Conservation (phyloP, 1,140 invertebrate species). For the Antheraea mylitta region DNA sequence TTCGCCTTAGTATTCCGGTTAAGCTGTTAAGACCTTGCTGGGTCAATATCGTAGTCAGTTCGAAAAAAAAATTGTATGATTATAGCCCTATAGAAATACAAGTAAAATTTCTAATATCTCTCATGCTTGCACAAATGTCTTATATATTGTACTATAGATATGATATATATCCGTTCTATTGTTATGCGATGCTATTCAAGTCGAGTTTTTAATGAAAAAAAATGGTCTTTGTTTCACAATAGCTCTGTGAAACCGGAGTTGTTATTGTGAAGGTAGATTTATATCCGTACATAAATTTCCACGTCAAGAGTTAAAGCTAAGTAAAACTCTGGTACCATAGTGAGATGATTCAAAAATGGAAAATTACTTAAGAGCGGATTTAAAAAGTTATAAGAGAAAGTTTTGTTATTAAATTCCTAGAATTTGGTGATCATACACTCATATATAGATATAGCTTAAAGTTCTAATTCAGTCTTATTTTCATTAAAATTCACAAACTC, state of each 20-base stretch:
- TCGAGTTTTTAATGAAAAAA: constrained; percentile 2
- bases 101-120: neutral
- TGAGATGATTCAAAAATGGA: too few species aligned
- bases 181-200: neutral
- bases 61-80: too few species aligned
- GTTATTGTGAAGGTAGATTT: neutral
- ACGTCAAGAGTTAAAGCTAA: neutral
- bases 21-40: too few species aligned
- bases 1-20: too few species aligned
- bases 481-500: too few species aligned
- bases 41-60: too few species aligned
- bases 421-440: too few species aligned
- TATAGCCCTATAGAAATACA: neutral
- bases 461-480: too few species aligned
- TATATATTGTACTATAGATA: neutral
- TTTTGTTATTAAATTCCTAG: too few species aligned
- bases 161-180: neutral
- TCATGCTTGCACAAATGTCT: neutral
- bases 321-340: neutral
- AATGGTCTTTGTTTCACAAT: neutral
- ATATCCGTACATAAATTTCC: neutral
- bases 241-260: neutral
- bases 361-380: too few species aligned
- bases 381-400: too few species aligned
- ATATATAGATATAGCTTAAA: too few species aligned